These are phyloP conservation scores for Eumacrocentrus americanus DNA, from an alignment of 2,888 invertebrate species.

Conservation along the genomic window DNA sequence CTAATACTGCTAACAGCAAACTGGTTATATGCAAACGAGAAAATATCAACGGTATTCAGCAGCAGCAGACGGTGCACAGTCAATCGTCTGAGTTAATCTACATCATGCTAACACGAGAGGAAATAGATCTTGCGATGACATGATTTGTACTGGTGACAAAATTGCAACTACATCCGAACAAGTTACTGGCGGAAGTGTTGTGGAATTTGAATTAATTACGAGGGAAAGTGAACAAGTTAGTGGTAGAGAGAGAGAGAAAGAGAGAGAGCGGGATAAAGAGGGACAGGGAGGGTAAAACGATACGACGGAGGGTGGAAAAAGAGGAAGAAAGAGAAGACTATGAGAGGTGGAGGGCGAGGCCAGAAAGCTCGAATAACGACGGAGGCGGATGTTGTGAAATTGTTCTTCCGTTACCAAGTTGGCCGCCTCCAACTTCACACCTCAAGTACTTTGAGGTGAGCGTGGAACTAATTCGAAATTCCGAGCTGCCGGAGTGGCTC, in stretches of 20 bases:
- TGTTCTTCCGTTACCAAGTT: constrained; percentile 54
- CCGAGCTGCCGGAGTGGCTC: constrained; percentile 47
- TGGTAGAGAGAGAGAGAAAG: constrained; percentile 33
- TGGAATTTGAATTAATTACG: constrained; percentile 52
- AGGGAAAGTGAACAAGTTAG: constrained; percentile 40
- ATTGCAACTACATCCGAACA: constrained; percentile 26
- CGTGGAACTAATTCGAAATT: constrained; percentile 53
- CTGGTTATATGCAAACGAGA: no score
- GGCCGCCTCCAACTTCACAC: constrained; percentile 54
- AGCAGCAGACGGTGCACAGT: no score
- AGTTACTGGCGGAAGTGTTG: constrained; percentile 24
- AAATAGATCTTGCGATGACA: no score
- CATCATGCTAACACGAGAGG: no score
- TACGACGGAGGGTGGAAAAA: constrained; percentile 16
- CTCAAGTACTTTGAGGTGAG: constrained; percentile 53
- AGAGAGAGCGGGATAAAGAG: constrained; percentile 33
- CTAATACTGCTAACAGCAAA: no score
- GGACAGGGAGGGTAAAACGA: constrained; percentile 21
- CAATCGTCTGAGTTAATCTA: no score
- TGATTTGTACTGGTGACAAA: constrained; percentile 24
- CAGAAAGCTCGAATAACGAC: constrained; percentile 38
- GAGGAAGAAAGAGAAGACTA: neutral
- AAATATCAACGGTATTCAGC: no score
- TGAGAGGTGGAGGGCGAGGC: constrained; percentile 15
- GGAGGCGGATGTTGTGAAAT: constrained; percentile 52